A percentile compares a stretch with the other conserved stretches of the same genome.
These are phyloP conservation scores for Talpa occidentalis DNA, from an alignment of 2,113 vertebrate genomes.

Conservation along the genomic window DNA sequence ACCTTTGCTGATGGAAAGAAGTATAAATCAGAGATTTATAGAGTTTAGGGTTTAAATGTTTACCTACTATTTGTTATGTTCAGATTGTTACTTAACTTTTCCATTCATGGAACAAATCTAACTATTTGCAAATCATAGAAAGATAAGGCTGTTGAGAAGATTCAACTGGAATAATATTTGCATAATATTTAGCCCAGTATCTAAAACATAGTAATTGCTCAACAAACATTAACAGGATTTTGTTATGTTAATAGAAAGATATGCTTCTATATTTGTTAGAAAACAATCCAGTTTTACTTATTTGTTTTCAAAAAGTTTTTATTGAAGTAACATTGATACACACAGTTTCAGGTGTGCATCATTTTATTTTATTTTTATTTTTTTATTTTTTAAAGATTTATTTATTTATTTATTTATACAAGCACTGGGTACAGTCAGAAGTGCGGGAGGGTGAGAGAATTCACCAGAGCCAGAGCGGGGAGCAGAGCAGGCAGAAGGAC, in stretches of 20 bases:
- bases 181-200: neutral
- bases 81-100: neutral
- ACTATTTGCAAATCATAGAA: neutral
- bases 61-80: neutral
- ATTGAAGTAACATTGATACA: too few relatives aligned
- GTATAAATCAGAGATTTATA: too few relatives aligned
- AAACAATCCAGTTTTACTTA: neutral
- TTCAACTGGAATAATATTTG: neutral
- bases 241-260: neutral
- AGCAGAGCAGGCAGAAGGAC: too few relatives aligned
- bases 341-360: too few relatives aligned
- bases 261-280: neutral
- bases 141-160: neutral
- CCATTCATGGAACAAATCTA: neutral
- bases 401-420: too few relatives aligned
- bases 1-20: too few relatives aligned
- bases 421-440: too few relatives aligned
- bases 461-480: too few relatives aligned
- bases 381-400: too few relatives aligned
- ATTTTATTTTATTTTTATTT: too few relatives aligned
- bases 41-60: neutral
- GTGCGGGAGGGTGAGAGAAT: too few relatives aligned
- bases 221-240: neutral
- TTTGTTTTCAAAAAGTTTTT: too few relatives aligned
- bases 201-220: slow-evolving; percentile 18